Percentiles rank a stretch among this genome's conserved stretches.
phyloP scores from a whole-genome alignment of 2,113 vertebrate genomes.

The Scalopus aquaticus region DNA sequence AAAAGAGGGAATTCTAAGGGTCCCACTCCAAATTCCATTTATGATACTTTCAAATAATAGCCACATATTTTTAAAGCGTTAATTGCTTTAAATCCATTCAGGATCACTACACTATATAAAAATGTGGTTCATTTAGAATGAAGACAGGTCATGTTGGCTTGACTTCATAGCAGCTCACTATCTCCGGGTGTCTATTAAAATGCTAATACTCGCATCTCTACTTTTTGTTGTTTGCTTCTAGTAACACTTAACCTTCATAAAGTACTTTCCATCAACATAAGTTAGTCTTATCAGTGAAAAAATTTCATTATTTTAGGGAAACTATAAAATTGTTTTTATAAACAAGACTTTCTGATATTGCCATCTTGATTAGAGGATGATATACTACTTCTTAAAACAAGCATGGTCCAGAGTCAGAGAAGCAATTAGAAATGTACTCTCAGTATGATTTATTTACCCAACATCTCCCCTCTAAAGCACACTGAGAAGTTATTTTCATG shows the following conservation, averaged over 20 bases:
- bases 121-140: neutral
- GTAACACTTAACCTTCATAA: neutral
- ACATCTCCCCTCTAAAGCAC: neutral
- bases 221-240: neutral
- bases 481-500: conserved; percentile 51
- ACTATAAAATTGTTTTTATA: neutral
- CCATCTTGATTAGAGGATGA: neutral
- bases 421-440: conserved; percentile 40
- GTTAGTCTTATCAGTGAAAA: neutral
- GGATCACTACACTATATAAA: neutral
- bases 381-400: conserved; percentile 23
- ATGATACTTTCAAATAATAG: neutral
- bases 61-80: neutral
- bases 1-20: neutral
- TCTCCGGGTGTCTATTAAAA: neutral
- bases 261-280: neutral
- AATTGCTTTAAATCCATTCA: neutral
- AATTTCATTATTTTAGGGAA: neutral
- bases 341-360: neutral
- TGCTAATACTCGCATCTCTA: neutral
- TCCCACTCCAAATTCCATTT: neutral
- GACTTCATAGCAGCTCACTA: neutral
- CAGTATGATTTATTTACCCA: conserved; percentile 27
- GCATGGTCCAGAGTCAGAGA: neutral
- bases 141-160: neutral